Conservation (phyloP, 2,888 invertebrate genomes). For the Ashinkailepas kermadecensis region DNA sequence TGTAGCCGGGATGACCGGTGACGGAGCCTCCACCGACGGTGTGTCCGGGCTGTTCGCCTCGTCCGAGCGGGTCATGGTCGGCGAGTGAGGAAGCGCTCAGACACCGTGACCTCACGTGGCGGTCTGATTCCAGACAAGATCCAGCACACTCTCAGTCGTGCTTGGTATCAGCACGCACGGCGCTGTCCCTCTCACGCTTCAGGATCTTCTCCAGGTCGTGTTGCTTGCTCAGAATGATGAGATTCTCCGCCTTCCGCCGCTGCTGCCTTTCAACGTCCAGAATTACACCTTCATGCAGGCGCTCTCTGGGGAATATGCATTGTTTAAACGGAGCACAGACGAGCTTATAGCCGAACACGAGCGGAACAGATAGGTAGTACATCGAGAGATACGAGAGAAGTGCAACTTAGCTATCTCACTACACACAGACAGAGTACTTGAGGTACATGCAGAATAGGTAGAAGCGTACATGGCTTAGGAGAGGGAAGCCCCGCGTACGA, state of each 20-base stretch:
- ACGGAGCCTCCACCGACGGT: background rate
- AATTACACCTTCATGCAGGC: conserved; percentile 30
- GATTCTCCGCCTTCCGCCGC: conserved; percentile 29
- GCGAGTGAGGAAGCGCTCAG: background rate
- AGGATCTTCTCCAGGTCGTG: conserved; percentile 28
- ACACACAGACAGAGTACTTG: too few species aligned
- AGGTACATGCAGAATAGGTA: too few species aligned
- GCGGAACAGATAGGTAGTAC: too few species aligned
- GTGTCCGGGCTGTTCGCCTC: too few species aligned
- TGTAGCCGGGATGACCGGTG: too few species aligned
- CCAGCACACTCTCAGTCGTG: background rate
- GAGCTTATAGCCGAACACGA: too few species aligned
- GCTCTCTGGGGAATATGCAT: conserved; percentile 27
- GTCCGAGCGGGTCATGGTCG: background rate
- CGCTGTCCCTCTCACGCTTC: background rate
- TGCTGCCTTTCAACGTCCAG: conserved; percentile 31
- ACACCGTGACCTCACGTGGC: background rate
- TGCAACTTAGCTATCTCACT: too few species aligned
- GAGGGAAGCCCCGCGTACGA: too few species aligned
- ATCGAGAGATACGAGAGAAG: too few species aligned
- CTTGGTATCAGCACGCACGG: background rate
- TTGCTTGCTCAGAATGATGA: conserved; percentile 27
- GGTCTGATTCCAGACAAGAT: background rate
- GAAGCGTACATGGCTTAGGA: too few species aligned
- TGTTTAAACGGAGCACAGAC: too few species aligned